Evolutionary conservation across 2,888 invertebrate genomes (phyloP).

Genomic region (Corythucha ciliata): DNA sequence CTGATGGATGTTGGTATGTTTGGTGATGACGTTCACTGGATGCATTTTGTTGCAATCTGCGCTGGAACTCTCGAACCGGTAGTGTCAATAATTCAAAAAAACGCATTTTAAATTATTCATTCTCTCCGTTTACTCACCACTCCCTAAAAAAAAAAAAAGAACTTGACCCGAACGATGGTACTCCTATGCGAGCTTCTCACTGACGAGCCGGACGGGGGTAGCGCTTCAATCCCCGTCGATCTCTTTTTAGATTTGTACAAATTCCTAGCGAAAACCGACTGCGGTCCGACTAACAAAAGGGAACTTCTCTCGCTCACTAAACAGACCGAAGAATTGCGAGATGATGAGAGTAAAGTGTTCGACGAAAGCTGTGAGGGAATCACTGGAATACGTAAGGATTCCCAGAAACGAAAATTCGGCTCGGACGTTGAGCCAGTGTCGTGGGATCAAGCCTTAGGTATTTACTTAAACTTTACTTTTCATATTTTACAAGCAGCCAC

Average conservation of each 20-base stretch:
- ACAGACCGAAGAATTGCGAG: slow-evolving; percentile 9
- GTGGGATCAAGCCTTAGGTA: slow-evolving; percentile 18
- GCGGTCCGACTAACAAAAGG: slow-evolving; percentile 27
- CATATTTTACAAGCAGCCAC: too few species aligned
- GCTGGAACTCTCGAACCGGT: slow-evolving; percentile 58
- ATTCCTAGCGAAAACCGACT: slow-evolving; percentile 49
- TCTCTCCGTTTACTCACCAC: neutral
- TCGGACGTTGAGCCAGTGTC: slow-evolving; percentile 2
- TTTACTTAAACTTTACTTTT: too few species aligned
- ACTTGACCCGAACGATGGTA: slow-evolving; percentile 66
- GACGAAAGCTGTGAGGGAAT: too few species aligned
- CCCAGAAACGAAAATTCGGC: neutral
- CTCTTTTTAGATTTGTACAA: slow-evolving; percentile 47
- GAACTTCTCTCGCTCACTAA: slow-evolving; percentile 3
- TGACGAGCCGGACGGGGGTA: slow-evolving; percentile 74
- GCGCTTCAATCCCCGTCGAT: slow-evolving; percentile 58
- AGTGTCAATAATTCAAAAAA: slow-evolving; percentile 23
- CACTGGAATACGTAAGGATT: neutral
- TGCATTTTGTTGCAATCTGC: slow-evolving; percentile 65
- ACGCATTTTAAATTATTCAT: neutral
- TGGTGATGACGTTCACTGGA: slow-evolving; percentile 53
- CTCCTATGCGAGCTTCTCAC: slow-evolving; percentile 71
- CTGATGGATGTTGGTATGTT: slow-evolving; percentile 64
- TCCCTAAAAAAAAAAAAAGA: slow-evolving; percentile 42
- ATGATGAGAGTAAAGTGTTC: neutral